These are phyloP conservation scores for Athrips mouffetella DNA, from an alignment of 2,888 invertebrate species.

Conservation along the genomic window DNA sequence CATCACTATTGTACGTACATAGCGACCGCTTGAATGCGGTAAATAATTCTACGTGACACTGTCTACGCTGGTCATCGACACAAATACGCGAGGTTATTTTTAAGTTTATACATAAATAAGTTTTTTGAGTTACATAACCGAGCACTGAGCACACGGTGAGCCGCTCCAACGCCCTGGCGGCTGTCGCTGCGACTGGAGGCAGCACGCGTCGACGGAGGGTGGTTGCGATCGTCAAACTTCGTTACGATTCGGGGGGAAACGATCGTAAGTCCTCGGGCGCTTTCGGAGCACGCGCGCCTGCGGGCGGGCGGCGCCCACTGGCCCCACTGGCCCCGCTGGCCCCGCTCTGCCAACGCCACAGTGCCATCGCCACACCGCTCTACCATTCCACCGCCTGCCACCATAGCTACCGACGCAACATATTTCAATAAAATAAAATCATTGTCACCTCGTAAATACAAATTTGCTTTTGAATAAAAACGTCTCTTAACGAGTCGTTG, in stretches of 20 bases:
- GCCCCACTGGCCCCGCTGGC: constrained; percentile 51
- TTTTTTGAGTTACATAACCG: constrained; percentile 75
- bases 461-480: constrained; percentile 3
- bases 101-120: constrained; percentile 72
- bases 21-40: constrained; percentile 9
- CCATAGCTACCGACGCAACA: constrained; percentile 53
- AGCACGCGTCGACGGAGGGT: constrained; percentile 71
- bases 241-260: constrained; percentile 71
- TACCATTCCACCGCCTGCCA: constrained; percentile 49
- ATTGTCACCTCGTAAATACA: constrained; percentile 7
- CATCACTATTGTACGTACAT: constrained; percentile 61
- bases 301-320: constrained; percentile 54
- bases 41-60: constrained; percentile 15
- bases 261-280: constrained; percentile 71
- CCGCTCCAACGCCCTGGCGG: constrained; percentile 72
- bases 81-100: constrained; percentile 41
- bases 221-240: constrained; percentile 73
- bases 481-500: background rate
- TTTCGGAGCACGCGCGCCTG: constrained; percentile 73
- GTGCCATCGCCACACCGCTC: constrained; percentile 44
- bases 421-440: constrained; percentile 48
- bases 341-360: constrained; percentile 45
- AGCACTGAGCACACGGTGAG: constrained; percentile 59
- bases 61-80: constrained; percentile 30
- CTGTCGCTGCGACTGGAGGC: constrained; percentile 72